These are phyloP conservation scores for Caranx melampygus DNA, from an alignment of 2,113 vertebrate genomes.

Conservation along the genomic window DNA sequence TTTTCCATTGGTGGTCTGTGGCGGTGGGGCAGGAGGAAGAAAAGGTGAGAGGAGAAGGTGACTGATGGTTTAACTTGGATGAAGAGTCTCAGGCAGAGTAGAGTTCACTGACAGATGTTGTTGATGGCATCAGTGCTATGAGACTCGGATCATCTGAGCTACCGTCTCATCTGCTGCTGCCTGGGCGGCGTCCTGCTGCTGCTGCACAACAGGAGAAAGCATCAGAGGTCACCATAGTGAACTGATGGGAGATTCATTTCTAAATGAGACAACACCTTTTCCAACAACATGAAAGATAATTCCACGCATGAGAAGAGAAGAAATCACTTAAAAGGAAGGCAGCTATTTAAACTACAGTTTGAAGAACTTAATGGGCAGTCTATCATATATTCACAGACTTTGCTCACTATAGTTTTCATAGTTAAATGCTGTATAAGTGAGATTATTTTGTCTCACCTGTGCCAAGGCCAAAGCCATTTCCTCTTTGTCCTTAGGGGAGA, in stretches of 20 bases:
- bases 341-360: too few relatives aligned
- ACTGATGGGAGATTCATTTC: not conserved
- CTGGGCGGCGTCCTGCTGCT: conserved; percentile 87
- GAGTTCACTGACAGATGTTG: conserved; percentile 34
- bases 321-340: too few relatives aligned
- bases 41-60: conserved; percentile 7
- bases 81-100: conserved; percentile 50
- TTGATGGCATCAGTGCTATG: conserved; percentile 81
- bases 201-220: conserved; percentile 7
- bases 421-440: not conserved
- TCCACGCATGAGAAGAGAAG: not conserved
- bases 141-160: conserved; percentile 95
- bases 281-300: not conserved
- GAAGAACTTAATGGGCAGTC: not conserved
- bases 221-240: not conserved
- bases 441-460: conserved; percentile 82
- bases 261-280: not conserved
- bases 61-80: conserved; percentile 39
- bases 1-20: conserved; percentile 11
- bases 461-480: conserved; percentile 85
- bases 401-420: not conserved
- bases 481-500: conserved; percentile 97
- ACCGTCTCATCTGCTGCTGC: conserved; percentile 90
- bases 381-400: not conserved
- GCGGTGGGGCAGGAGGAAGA: not conserved